phyloP scores from a whole-genome alignment of 2,797 vertebrate species.

The Mallotus villosus region DNA sequence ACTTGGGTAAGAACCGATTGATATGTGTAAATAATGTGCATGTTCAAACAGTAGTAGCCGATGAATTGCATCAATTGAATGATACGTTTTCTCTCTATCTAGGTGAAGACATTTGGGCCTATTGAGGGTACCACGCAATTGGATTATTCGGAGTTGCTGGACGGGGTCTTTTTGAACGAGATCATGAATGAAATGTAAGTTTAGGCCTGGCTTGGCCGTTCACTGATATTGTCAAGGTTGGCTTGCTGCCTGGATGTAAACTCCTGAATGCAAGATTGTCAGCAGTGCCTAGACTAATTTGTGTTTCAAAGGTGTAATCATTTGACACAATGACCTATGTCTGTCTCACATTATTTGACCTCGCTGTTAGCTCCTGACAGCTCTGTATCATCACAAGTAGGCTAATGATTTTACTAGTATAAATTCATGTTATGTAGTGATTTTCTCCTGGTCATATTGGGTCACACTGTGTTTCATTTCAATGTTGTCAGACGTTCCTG shows the following conservation, averaged over 20 bases:
- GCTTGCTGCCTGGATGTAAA: background rate
- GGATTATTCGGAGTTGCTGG: constrained; percentile 86
- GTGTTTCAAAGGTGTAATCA: constrained; percentile 6
- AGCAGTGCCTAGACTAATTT: constrained; percentile 13
- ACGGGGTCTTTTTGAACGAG: constrained; percentile 87
- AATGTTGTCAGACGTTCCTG: background rate
- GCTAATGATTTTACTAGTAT: background rate
- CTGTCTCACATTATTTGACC: background rate
- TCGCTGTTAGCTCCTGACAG: background rate
- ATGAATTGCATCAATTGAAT: background rate
- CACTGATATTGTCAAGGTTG: constrained; percentile 2
- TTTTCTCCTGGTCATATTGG: background rate
- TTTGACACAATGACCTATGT: background rate
- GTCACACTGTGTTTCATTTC: background rate
- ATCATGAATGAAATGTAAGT: constrained; percentile 95
- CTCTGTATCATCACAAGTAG: background rate
- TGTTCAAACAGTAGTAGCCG: background rate
- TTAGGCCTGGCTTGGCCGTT: background rate
- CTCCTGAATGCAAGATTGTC: background rate
- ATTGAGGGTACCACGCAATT: constrained; percentile 78
- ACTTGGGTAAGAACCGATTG: constrained; percentile 83
- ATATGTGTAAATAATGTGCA: background rate
- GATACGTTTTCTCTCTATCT: constrained; percentile 29
- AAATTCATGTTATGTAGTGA: background rate
- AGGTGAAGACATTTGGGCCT: constrained; percentile 89